Evolutionary conservation across 2,797 vertebrate genomes (phyloP).

Genomic region (Myotis myotis): DNA sequence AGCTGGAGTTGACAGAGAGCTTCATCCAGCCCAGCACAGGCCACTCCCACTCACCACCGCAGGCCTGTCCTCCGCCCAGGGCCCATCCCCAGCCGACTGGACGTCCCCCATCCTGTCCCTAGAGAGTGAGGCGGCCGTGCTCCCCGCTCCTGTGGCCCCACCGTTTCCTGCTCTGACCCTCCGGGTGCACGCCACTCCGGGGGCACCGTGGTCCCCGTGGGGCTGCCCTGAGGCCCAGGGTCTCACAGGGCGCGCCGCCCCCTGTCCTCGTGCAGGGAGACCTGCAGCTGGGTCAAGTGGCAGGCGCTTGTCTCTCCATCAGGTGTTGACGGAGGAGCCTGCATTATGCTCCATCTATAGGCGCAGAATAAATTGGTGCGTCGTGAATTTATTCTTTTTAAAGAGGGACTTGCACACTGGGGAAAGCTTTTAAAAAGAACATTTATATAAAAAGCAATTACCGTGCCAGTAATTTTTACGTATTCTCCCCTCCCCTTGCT

Average conservation of each 20-base stretch:
- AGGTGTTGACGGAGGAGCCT: constrained; percentile 84
- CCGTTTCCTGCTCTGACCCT: background rate
- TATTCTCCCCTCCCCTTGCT: constrained; percentile 79
- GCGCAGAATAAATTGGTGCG: constrained; percentile 84
- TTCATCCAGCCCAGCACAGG: background rate
- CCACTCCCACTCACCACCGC: background rate
- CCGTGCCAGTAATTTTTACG: constrained; percentile 84
- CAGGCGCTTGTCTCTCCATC: constrained; percentile 83
- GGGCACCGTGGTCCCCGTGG: background rate
- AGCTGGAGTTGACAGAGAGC: background rate
- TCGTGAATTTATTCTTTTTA: constrained; percentile 83
- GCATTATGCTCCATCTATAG: constrained; percentile 85
- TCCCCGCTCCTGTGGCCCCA: background rate
- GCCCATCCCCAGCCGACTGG: background rate
- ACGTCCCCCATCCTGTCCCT: background rate
- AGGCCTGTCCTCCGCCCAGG: background rate
- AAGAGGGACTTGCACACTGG: constrained; percentile 79
- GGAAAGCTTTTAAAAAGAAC: constrained; percentile 83
- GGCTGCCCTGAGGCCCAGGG: background rate
- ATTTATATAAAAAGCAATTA: constrained; percentile 87
- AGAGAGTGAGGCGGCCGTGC: background rate
- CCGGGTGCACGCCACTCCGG: background rate
- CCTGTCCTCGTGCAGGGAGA: constrained; percentile 71
- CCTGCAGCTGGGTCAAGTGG: constrained; percentile 80
- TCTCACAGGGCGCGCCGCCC: background rate